Evolutionary conservation across 37 sponge, comb jelly and placozoan genomes (phyloP), one percentile per base, ranked within the genome.

Genomic region (Bolinopsis microptera): DNA sequence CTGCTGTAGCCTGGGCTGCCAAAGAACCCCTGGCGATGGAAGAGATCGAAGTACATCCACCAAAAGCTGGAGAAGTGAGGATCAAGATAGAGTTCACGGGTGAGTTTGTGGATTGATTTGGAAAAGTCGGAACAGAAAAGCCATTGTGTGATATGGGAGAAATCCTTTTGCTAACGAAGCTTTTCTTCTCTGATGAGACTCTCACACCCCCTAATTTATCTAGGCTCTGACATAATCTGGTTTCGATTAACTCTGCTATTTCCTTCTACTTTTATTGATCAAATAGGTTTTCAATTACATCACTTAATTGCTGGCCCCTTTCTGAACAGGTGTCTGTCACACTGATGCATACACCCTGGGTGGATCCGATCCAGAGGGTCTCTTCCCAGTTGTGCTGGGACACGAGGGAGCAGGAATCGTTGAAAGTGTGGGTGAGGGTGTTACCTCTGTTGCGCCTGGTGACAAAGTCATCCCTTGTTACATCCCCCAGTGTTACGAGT

Each of bases 381-480:
- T 72, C 0, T 98, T 98, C 94, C 98, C 98, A 0, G 94, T 94
- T 92, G 90, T 98, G 16, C 94, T 98, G 61, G 98, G 98, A 0
- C 98, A 98, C 36, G 98, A 98, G 75, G 98, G 98, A 92, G 98
- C 97, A 0, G 98, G 98, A 0, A 93, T 98, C 0, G 98, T 98
- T 32, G 98, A 98, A 94, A 96, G 96, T 93, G 92, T 98, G 27
- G 98, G 98, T 0, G 95, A 94, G 61, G 98, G 98, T 18, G 98
- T 98, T 35, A 96, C 97, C 27, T 92, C 94, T 69, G 94, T 97
- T 21, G 93, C 95, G 68, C 96, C 96, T 36, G 97, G 97, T 16
- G 98, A 98, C 76, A 97, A 96, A 93, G 98, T 98, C 34, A 95
- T 98, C 36, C 98, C 98, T 3, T 96, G 97, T 38, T 98, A 98